phyloP scores from a whole-genome alignment of 2,888 invertebrate species.

The Noctuana brunneofusca region DNA sequence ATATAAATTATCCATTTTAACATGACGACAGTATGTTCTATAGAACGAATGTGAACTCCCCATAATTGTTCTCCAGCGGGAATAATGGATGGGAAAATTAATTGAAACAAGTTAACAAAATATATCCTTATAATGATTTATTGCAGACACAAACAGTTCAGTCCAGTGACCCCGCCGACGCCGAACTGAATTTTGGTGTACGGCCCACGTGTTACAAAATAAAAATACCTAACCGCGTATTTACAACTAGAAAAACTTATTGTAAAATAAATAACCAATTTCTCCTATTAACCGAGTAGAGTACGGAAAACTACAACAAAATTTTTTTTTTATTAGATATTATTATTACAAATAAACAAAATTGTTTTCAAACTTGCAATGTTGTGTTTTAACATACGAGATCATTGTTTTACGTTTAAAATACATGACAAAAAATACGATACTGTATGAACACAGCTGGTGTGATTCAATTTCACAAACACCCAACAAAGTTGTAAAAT shows the following conservation, averaged over 20 bases:
- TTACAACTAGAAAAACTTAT: conserved; percentile 57
- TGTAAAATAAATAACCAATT: conserved; percentile 77
- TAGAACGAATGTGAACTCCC: too few species aligned
- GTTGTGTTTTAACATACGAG: conserved; percentile 69
- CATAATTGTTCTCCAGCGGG: too few species aligned
- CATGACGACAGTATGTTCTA: too few species aligned
- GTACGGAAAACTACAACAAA: conserved; percentile 48
- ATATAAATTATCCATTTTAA: too few species aligned
- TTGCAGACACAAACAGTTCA: conserved; percentile 79
- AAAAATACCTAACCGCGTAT: conserved; percentile 59
- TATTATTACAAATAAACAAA: conserved; percentile 45
- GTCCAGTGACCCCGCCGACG: conserved; percentile 76
- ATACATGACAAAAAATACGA: conserved; percentile 44
- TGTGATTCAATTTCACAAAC: conserved; percentile 57
- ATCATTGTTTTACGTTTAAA: conserved; percentile 73
- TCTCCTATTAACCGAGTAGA: conserved; percentile 68
- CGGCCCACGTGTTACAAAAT: conserved; percentile 67
- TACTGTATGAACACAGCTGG: conserved; percentile 73
- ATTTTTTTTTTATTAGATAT: conserved; percentile 39
- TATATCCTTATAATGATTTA: conserved; percentile 70
- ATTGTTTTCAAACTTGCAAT: conserved; percentile 43
- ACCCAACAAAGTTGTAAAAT: conserved; percentile 35
- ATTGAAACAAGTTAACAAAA: conserved; percentile 14
- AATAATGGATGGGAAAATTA: not conserved
- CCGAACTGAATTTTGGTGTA: conserved; percentile 68